Evolutionary conservation across 2,113 vertebrate genomes (phyloP).

Genomic region (Danio rerio): GRCz12tu NC_133183.1:34522501-34523000

Average conservation of each 20-base stretch:
- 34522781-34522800: background rate
- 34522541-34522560: slow-evolving; percentile 29
- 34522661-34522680: too few species aligned
- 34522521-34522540: slow-evolving; percentile 30
- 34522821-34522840: background rate
- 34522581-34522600: background rate
- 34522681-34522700: background rate
- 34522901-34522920: too few species aligned
- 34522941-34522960: too few species aligned
- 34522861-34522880: too few species aligned
- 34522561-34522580: background rate
- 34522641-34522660: too few species aligned
- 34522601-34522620: too few species aligned
- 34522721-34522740: background rate
- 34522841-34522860: too few species aligned
- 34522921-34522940: too few species aligned
- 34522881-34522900: too few species aligned
- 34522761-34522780: background rate
- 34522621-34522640: too few species aligned
- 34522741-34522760: background rate
- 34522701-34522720: background rate
- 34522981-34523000: too few species aligned
- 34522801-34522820: background rate
- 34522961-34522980: too few species aligned
- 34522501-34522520: slow-evolving; percentile 17